phyloP scores from a whole-genome alignment of 2,797 vertebrate genomes.

The Gymnopithys bicolor region DNA sequence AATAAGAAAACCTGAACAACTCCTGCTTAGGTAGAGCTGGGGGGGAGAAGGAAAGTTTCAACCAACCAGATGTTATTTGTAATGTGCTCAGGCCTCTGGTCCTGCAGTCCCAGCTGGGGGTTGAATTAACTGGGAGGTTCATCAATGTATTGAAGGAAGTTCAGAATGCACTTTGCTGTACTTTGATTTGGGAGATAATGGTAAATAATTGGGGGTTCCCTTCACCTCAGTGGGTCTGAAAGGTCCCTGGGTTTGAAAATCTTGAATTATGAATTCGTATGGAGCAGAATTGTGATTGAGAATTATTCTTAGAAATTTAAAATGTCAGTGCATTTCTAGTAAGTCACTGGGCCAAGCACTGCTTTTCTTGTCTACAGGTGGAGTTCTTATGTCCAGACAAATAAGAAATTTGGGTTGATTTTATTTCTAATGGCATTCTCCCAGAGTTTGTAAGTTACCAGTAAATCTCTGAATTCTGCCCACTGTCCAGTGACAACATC shows the following conservation, averaged over 20 bases:
- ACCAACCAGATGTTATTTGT: neutral
- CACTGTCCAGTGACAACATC: neutral
- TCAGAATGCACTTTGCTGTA: neutral
- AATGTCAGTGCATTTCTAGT: neutral
- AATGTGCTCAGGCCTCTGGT: neutral
- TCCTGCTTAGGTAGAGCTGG: neutral
- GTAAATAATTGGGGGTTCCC: neutral
- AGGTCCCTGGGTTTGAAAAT: neutral
- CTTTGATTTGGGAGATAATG: neutral
- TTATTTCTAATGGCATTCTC: neutral
- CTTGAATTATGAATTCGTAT: neutral
- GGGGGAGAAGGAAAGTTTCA: neutral
- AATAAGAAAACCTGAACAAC: neutral
- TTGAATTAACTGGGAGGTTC: neutral
- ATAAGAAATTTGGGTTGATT: neutral
- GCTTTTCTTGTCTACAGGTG: neutral
- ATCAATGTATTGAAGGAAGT: neutral
- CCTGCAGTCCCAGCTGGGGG: neutral
- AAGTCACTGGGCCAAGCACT: neutral
- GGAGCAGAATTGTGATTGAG: neutral
- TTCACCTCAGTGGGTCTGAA: neutral
- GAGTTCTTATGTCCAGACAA: neutral
- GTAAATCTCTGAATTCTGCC: neutral
- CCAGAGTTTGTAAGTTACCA: neutral
- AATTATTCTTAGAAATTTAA: neutral